A percentile compares a stretch with the other conserved stretches of the same genome.
These are phyloP conservation scores for Okapia johnstoni DNA, from an alignment of 2,113 vertebrate genomes.

Conservation along the genomic window DNA sequence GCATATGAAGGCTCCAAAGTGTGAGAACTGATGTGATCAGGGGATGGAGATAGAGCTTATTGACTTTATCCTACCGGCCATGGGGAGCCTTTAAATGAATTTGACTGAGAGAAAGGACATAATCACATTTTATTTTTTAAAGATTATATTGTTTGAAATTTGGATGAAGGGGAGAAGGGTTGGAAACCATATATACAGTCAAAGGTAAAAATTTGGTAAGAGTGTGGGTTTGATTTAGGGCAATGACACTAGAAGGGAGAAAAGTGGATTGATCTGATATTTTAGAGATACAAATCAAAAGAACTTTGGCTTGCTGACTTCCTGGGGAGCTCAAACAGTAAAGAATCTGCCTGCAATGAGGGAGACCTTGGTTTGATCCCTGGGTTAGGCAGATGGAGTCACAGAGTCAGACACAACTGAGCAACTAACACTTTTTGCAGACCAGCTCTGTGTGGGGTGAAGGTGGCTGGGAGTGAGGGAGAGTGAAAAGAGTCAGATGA, in stretches of 20 bases:
- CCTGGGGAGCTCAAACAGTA: not conserved
- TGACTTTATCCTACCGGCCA: not conserved
- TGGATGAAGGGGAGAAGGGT: not conserved
- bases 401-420: not conserved
- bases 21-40: not conserved
- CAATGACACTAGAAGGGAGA: not conserved
- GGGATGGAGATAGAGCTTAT: not conserved
- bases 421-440: not conserved
- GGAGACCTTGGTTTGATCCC: accelerated
- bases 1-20: not conserved
- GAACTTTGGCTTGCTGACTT: not conserved
- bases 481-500: not conserved
- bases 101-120: not conserved
- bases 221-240: not conserved
- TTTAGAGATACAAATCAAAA: not conserved
- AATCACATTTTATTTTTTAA: not conserved
- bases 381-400: not conserved
- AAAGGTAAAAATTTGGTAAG: not conserved
- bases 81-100: not conserved
- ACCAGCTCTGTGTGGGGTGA: not conserved
- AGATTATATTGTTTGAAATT: not conserved
- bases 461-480: not conserved
- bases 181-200: not conserved
- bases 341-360: not conserved
- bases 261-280: not conserved